Evolutionary conservation across 1,140 invertebrate species (phyloP), one percentile per base, ranked within the genome.

Genomic region (Drosophila chauvacae): DNA sequence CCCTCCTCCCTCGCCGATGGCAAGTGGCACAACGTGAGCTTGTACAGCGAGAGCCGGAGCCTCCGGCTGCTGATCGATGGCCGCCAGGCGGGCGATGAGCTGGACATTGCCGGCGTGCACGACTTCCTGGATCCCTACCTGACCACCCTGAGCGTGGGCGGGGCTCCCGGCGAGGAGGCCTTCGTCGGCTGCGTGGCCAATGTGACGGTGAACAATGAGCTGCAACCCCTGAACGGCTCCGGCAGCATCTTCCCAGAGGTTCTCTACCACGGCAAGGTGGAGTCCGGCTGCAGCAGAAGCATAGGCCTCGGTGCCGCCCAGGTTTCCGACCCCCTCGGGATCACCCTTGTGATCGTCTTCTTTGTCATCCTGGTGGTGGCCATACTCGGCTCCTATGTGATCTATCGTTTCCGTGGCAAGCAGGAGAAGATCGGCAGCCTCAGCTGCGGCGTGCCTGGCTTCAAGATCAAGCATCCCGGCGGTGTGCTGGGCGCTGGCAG

Each of bases 281-380:
- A 93, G 58, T 91, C 91, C 42, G 96, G 96, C 10, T 97, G 96
- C 87, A 94, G 94, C 37, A 96, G 95, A 39, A 94, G 95, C 37
- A 94, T 96, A 48, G 96, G 96, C 18, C 95, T 96, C 28, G 96
- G 95, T 41, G 94, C 96, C 7, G 95, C 96, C 1, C 95, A 96
- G 61, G 95, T 95, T 2, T 95, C 97, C 7, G 96, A 98, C 94
- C 97, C 97, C 2, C 93, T 98, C 45, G 97, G 97, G 35, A 96
- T 98, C 39, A 98, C 97, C 2, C 93, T 99, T 26, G 97, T 99
- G 1, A 97, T 99, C 48, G 96, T 98, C 5, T 99, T 99, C 93
- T 98, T 99, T 84, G 95, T 98, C 4, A 96, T 97, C 50, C 93
- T 98, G 11, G 94, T 98, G 20, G 95, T 98, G 9, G 97, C 97